A percentile compares a stretch with the other conserved stretches of the same genome.
Conservation (phyloP, 2,888 invertebrate species). For the Pterostichus niger region DNA sequence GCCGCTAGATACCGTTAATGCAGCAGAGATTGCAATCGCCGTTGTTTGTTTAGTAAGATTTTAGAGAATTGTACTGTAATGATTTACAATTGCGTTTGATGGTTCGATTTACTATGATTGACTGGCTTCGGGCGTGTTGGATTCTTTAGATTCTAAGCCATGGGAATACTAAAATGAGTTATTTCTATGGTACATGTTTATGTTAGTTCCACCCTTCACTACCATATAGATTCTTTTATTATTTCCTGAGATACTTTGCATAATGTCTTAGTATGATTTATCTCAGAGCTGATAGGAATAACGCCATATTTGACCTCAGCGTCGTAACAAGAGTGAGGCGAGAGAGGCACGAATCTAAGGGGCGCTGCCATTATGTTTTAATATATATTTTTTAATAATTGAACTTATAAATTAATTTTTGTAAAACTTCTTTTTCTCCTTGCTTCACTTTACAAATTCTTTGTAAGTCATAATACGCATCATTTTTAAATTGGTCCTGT, state of each 20-base stretch:
- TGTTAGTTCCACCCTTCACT: conserved; percentile 3
- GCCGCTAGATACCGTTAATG: conserved; percentile 10
- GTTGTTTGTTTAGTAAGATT: conserved; percentile 26
- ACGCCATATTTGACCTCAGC: too few species aligned
- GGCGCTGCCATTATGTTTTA: too few species aligned
- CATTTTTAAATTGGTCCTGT: too few species aligned
- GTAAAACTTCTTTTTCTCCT: too few species aligned
- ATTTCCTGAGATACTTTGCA: neutral
- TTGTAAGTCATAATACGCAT: too few species aligned
- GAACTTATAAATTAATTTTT: too few species aligned
- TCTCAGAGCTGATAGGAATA: neutral
- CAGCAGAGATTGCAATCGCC: neutral
- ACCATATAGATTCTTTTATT: neutral
- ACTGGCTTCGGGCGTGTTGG: neutral
- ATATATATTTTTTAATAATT: too few species aligned
- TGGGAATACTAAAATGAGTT: conserved; percentile 5
- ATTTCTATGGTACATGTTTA: neutral
- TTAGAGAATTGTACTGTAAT: conserved; percentile 13
- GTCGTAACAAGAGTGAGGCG: too few species aligned
- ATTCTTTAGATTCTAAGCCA: neutral
- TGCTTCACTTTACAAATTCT: too few species aligned
- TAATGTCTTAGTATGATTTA: neutral
- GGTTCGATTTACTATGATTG: conserved; percentile 3
- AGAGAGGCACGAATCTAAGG: too few species aligned
- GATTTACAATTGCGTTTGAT: conserved; percentile 13